Percentiles rank a stretch among this genome's conserved stretches.
Evolutionary conservation across 2,797 vertebrate genomes (phyloP).

Genomic region (Acanthurus lineatus): DNA sequence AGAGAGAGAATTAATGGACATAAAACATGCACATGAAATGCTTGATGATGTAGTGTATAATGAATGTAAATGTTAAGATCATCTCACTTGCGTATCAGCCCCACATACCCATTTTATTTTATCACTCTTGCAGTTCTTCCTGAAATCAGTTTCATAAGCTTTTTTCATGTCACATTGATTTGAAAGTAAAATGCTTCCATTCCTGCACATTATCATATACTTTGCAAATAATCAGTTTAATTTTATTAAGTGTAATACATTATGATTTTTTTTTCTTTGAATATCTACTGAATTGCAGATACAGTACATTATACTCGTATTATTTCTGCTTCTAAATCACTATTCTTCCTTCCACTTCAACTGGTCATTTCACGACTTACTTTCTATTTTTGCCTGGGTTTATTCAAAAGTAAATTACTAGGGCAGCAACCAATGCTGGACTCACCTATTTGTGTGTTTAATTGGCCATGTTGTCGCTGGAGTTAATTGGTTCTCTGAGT

Average conservation of each 20-base stretch:
- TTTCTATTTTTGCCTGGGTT: conserved; percentile 84
- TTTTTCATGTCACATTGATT: conserved; percentile 49
- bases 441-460: conserved; percentile 99
- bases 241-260: not conserved
- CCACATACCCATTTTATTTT: conserved; percentile 1
- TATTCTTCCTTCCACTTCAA: conserved; percentile 53
- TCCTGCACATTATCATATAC: not conserved
- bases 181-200: conserved; percentile 17
- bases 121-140: conserved; percentile 3
- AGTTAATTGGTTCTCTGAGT: conserved; percentile 99
- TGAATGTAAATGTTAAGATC: not conserved
- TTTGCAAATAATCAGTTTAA: not conserved
- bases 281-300: conserved; percentile 16
- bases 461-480: conserved; percentile 99
- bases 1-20: conserved; percentile 15
- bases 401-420: conserved; percentile 82
- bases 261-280: conserved; percentile 2
- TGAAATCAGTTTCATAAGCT: conserved; percentile 21
- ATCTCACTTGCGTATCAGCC: not conserved
- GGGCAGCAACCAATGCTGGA: conserved; percentile 91
- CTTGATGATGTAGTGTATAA: not conserved
- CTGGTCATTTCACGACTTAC: conserved; percentile 72
- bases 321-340: conserved; percentile 29
- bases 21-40: not conserved
- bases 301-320: conserved; percentile 21